Conservation (phyloP, 2,113 vertebrate species). For the Pristiophorus japonicus region DNA sequence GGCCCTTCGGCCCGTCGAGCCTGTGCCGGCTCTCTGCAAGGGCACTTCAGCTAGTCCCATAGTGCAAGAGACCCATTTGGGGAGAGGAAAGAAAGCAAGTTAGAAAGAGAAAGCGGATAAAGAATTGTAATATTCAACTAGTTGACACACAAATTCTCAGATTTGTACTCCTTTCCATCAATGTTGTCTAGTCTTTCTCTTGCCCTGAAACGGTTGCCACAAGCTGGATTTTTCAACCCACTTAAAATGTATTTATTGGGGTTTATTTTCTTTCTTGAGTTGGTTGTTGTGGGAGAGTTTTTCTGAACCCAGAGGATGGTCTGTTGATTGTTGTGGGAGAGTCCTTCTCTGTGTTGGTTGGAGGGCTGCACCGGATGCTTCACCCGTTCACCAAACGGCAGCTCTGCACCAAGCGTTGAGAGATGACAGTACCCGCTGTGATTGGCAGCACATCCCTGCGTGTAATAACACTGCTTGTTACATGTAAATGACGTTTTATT, state of each 20-base stretch:
- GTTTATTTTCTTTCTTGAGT: not conserved
- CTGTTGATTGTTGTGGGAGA: not conserved
- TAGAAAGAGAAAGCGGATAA: not conserved
- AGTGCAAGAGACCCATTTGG: not conserved
- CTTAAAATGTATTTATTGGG: not conserved
- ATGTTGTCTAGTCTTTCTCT: not conserved
- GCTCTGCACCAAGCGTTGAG: not conserved
- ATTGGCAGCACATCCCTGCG: not conserved
- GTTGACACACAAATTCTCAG: not conserved
- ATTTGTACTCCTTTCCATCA: not conserved
- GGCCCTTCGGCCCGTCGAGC: too few species aligned
- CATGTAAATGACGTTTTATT: not conserved
- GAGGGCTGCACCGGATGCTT: not conserved
- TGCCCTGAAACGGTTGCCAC: not conserved
- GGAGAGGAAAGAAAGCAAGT: not conserved
- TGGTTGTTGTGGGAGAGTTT: not conserved
- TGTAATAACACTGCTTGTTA: not conserved
- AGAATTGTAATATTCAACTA: not conserved
- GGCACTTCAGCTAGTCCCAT: too few species aligned
- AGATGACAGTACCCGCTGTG: not conserved
- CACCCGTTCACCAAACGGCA: not conserved
- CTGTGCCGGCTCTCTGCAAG: too few species aligned
- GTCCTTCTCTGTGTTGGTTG: not conserved
- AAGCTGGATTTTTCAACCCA: not conserved
- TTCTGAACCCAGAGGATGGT: too few species aligned